Evolutionary conservation across 2,113 vertebrate species (phyloP), one percentile per base, ranked within the genome.

Genomic region (Gymnorhina tibicen): DNA sequence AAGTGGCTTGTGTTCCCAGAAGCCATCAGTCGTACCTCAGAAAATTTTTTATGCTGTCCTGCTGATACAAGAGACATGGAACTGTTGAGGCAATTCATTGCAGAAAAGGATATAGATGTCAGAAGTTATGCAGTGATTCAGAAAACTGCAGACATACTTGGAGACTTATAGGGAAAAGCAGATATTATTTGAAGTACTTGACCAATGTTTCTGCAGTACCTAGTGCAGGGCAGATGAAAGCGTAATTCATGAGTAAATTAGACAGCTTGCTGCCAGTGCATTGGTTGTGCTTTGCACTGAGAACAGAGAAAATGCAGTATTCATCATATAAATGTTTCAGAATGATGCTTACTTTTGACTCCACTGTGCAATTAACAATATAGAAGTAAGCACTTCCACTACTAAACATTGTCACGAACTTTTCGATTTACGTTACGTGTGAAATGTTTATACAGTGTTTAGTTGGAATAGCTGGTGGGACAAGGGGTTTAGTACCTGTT

Each of bases 371-470:
- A n/a, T 82, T 78, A 80, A 59, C 19, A 13, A 28, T 80, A 11
- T 7, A 76, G 22, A 84, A 63, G 22, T 66, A 24, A 85, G 16
- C 59, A n/a, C n/a, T 79, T 78, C 37, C 8, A 41, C 52, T 75
- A 10, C 28, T 83, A 41, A 83, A 55, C 14, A 39, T 35, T n/a
- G 15, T 41, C 18, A 49, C 5, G 14, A 42, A 39, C 15, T 32
- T 66, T 41, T 74, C 3, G 0, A 13, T 74, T 64, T 59, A 39
- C 2, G 0, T 72, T 42, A 28, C 2, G 1, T 35, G 7, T 63
- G 35, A 79, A 67, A 62, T 26, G 4, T 88, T 79, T 60, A n/a
- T 73, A 20, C 8, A 7, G 21, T 19, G 26, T 83, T 64, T 26
- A 49, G 13, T 52, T 89, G 24, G 32, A 77, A n/a, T 32, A 77